A percentile compares a stretch with the other conserved stretches of the same genome.
Evolutionary conservation across 2,797 vertebrate genomes (phyloP).

Genomic region (Halcyon leucocephala): DNA sequence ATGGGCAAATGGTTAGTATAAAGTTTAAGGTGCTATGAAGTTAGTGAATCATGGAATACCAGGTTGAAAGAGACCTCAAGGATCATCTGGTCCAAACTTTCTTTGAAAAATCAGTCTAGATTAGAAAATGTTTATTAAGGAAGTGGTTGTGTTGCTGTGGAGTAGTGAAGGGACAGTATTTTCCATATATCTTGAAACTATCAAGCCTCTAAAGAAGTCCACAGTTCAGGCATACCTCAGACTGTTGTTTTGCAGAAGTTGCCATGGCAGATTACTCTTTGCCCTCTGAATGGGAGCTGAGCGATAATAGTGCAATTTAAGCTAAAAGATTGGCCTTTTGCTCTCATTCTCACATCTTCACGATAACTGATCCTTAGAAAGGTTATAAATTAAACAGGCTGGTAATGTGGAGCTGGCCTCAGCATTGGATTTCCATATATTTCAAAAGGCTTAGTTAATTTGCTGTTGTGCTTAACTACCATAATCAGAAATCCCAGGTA

Average conservation of each 20-base stretch:
- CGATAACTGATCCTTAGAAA: constrained; percentile 37
- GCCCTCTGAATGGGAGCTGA: constrained; percentile 27
- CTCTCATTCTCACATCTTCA: constrained; percentile 44
- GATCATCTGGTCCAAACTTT: not conserved
- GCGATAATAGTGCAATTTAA: constrained; percentile 71
- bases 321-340: constrained; percentile 62
- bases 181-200: constrained; percentile 13
- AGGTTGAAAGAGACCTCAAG: not conserved
- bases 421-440: not conserved
- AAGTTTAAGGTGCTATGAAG: constrained; percentile 15
- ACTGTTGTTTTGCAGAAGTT: constrained; percentile 57
- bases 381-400: constrained; percentile 74
- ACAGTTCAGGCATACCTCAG: constrained; percentile 51
- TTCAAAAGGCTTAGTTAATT: not conserved
- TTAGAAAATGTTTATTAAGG: not conserved
- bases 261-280: constrained; percentile 62
- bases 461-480: not conserved
- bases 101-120: not conserved
- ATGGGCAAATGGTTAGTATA: not conserved
- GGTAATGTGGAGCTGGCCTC: not conserved
- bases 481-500: not conserved
- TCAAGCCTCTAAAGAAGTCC: constrained; percentile 13
- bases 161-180: not conserved
- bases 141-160: not conserved
- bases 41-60: not conserved